A percentile compares a stretch with the other conserved stretches of the same genome.
These are phyloP conservation scores for Choloepus hoffmanni DNA, from an alignment of 2,113 vertebrate genomes.

Conservation along the genomic window DNA sequence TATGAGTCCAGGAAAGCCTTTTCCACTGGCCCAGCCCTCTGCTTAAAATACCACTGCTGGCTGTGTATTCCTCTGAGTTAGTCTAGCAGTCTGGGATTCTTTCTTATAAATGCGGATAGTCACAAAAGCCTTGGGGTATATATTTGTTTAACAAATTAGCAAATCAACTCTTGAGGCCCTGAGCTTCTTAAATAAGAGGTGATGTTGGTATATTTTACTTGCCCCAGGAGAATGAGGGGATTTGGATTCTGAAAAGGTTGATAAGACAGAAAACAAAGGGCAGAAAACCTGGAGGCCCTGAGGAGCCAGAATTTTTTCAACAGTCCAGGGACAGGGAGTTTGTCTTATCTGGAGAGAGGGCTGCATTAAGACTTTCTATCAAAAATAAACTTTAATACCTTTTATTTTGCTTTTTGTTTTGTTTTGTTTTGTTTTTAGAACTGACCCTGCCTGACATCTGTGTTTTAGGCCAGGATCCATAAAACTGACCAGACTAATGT, in stretches of 20 bases:
- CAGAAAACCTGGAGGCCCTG: not conserved
- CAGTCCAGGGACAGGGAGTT: not conserved
- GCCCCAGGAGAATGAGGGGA: not conserved
- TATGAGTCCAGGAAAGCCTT: not conserved
- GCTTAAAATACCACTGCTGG: not conserved
- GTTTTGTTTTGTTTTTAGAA: not conserved
- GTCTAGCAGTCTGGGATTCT: not conserved
- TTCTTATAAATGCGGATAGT: not conserved
- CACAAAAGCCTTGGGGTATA: not conserved
- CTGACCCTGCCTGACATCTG: not conserved
- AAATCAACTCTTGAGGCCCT: slow-evolving; percentile 19
- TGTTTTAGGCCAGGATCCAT: not conserved
- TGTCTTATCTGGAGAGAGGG: not conserved
- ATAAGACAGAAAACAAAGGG: not conserved
- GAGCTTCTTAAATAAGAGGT: not conserved
- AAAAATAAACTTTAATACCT: not conserved
- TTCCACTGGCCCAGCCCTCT: not conserved
- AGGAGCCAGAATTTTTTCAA: not conserved
- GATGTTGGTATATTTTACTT: not conserved
- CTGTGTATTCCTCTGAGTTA: not conserved
- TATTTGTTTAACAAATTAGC: slow-evolving; percentile 27
- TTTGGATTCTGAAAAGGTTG: not conserved
- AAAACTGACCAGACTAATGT: not conserved
- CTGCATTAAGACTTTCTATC: not conserved
- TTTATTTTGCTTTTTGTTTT: not conserved